Conservation (phyloP, 2,888 invertebrate species). For the Pseudolycoriella hygida region DNA sequence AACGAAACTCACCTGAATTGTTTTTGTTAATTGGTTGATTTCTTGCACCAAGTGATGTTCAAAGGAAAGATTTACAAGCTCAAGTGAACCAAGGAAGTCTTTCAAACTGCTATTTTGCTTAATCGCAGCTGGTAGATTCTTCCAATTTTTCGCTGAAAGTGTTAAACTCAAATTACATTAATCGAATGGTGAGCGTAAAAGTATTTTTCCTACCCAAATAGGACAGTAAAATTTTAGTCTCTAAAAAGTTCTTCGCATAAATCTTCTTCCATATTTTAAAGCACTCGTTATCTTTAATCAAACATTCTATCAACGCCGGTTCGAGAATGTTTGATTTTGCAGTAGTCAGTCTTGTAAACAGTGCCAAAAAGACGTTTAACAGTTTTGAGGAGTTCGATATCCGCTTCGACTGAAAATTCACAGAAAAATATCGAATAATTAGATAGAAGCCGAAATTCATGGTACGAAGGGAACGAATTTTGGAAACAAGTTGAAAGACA, state of each 20-base stretch:
- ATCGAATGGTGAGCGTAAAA: too few species aligned
- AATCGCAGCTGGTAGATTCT: conserved; percentile 19
- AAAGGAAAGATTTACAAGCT: too few species aligned
- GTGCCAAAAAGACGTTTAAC: conserved; percentile 21
- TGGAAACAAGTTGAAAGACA: too few species aligned
- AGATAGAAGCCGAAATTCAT: too few species aligned
- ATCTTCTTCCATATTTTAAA: conserved; percentile 26
- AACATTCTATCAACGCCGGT: conserved; percentile 20
- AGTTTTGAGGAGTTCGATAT: conserved; percentile 19
- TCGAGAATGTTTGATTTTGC: conserved; percentile 16
- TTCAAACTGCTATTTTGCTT: conserved; percentile 19
- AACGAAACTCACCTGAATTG: too few species aligned
- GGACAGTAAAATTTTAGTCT: conserved; percentile 6
- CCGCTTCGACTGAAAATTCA: conserved; percentile 17
- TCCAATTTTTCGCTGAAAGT: conserved; percentile 27
- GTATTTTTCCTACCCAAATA: background rate
- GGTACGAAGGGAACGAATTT: too few species aligned
- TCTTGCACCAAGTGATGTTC: too few species aligned
- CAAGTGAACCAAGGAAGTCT: background rate
- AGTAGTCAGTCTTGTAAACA: conserved; percentile 18
- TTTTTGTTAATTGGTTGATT: too few species aligned
- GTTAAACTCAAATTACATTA: too few species aligned
- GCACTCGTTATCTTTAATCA: conserved; percentile 20
- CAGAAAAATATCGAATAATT: too few species aligned
- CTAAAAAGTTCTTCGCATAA: conserved; percentile 21